Base-by-base conservation (phyloP, 2,797 vertebrate species). In the Cossypha dichroa region DNA sequence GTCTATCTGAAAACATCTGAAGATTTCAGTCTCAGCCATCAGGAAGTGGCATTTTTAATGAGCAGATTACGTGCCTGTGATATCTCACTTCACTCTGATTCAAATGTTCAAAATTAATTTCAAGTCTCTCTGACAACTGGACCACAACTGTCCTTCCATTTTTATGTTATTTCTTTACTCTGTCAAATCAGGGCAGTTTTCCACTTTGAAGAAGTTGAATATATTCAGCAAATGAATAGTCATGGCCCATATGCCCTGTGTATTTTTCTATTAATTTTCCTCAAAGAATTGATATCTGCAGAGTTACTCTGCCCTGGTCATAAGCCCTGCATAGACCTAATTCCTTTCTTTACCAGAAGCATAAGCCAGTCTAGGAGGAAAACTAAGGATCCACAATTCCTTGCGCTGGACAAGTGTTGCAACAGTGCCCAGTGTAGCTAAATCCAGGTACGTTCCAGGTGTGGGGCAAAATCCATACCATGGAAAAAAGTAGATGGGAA, bases 181-280 rank as follows among this genome's bases (percentile, higher is more conserved):
- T 81, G 73, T 80, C 76, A 63, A 83, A 79, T 69, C 80, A 90
- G 82, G 68, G 41, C 60, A 68, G 48, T 76, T 67, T 95, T 89
- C 78, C 40, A 67, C 82, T 90, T 91, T 1, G 1, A 91, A 66
- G 43, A 84, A 54, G 36, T 36, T 48, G 49, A 91, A 85, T 45
- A 56, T 31, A 59, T 85, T 86, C 89, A 81, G 43, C 62, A 90
- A 93, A 88, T 60, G 8, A 66, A 48, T 40, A 72, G 45, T 63
- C 26, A 1, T 25, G 29, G 60, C 23, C 62, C 84, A 82, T 89
- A 91, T 45, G 63, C 31, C 67, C 43, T n/a, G 25, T 84, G 68
- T 81, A 80, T 73, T 91, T 93, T 94, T 69, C 40, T 55, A 90
- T 78, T 92, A 94, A 78, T 82, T 93, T 62, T 76, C 48, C 43